Evolutionary conservation across 37 sponge, comb jelly and placozoan species (phyloP), one percentile per base, ranked within the genome.

Genomic region (Cliona cf. orientalis): DNA sequence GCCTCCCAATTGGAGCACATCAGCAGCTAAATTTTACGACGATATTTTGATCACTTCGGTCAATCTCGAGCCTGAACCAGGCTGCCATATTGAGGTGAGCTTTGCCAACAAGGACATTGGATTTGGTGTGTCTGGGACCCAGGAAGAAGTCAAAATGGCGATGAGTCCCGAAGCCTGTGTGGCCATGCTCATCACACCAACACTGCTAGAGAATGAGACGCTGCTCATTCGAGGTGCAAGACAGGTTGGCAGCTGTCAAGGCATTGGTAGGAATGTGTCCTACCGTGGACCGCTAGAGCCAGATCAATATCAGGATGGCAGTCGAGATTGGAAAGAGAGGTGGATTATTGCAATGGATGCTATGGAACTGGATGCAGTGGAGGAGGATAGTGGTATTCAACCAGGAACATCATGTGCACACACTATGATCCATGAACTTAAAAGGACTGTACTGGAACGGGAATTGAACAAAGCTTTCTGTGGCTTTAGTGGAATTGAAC

Each of bases 51-150:
- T 57, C 2, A 55, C 74, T 33, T 73, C 74, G 2, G 1, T 2
- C 33, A 55, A 9, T 46, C 57, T 73, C 7, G 35, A 73, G 2
- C 74, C 74, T 5, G 74, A 55, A 26, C 57, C 74, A 5, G 34
- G 9, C 5, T 25, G 34, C 55, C 28, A 29, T 49, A 36, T 49
- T 3, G 74, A 73, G 33, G 74, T 73, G 9, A 31, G 19, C 36
- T 73, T 73, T 73, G 74, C 74, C 19, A 73, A 73, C 57, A 73
- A 73, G 29, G 74, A 73, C 53, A 36, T 49, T 3, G 57, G 74
- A 4, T 73, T 73, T 73, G 74, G 74, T 7, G 57, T 73, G 7
- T 73, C 74, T 3, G 74, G 74, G 21, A 31, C 74, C 2, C 74
- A 73, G 21, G 74, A 73, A 55, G 74, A 73, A 26, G 74, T 29